A percentile compares a stretch with the other conserved stretches of the same genome.
These are phyloP conservation scores for Orthosia gothica DNA, from an alignment of 2,888 invertebrate genomes.

Conservation along the genomic window DNA sequence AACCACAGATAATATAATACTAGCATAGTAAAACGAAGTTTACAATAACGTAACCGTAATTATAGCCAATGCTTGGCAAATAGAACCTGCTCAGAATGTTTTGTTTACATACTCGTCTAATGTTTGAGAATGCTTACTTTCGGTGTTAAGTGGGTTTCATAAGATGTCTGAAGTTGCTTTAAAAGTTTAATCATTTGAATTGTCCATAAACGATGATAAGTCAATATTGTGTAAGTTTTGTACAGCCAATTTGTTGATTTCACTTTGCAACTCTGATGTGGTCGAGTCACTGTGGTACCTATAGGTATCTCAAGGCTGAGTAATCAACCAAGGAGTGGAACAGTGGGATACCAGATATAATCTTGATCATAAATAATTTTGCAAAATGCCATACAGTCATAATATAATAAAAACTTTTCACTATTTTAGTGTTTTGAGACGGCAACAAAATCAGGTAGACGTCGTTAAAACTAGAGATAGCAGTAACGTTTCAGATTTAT, in stretches of 20 bases:
- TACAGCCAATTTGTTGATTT: conserved; percentile 27
- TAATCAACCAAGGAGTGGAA: conserved; percentile 16
- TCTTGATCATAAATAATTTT: not conserved
- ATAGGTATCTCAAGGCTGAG: conserved; percentile 18
- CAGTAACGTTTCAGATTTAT: conserved; percentile 57
- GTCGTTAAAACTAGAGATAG: conserved; percentile 37
- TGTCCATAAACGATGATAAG: conserved; percentile 22
- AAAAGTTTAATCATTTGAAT: conserved; percentile 46
- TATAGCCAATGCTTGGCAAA: conserved; percentile 35
- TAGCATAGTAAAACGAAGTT: conserved; percentile 26
- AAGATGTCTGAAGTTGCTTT: conserved; percentile 38
- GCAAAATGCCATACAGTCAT: not conserved
- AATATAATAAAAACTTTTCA: not conserved
- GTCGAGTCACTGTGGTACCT: conserved; percentile 2
- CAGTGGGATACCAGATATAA: not conserved
- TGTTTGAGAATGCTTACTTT: conserved; percentile 52
- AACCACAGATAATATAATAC: no score
- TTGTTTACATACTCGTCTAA: conserved; percentile 38
- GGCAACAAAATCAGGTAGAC: conserved; percentile 37
- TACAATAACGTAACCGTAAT: conserved; percentile 33
- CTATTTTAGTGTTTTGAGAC: conserved; percentile 12
- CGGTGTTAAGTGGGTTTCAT: conserved; percentile 53
- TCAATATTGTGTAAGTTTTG: conserved; percentile 38
- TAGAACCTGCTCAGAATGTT: conserved; percentile 25
- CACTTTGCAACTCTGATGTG: conserved; percentile 17